A percentile compares a stretch with the other conserved stretches of the same genome.
These are phyloP conservation scores for Ceratothoa steindachneri DNA, from an alignment of 2,888 invertebrate genomes.

Conservation along the genomic window DNA sequence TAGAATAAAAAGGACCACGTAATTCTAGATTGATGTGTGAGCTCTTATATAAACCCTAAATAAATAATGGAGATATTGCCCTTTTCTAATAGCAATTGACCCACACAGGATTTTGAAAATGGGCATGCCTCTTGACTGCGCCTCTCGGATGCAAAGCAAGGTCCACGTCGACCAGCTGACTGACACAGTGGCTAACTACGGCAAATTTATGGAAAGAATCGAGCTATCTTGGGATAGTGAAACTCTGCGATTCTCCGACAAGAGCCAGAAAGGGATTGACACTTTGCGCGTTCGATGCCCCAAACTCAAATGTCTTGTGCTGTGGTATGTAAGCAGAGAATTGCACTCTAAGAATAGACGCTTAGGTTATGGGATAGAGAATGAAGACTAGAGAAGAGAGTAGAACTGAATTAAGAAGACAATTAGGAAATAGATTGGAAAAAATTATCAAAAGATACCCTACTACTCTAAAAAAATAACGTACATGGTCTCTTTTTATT, in stretches of 20 bases:
- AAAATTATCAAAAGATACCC: too few relatives aligned
- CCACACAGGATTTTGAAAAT: conserved; percentile 92
- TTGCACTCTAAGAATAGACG: background rate
- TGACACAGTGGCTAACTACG: conserved; percentile 93
- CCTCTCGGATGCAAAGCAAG: conserved; percentile 76
- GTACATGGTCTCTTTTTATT: too few relatives aligned
- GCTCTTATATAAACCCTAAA: too few relatives aligned
- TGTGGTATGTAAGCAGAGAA: conserved; percentile 77
- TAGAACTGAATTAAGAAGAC: too few relatives aligned
- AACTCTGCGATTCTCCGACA: conserved; percentile 95
- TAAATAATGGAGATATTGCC: too few relatives aligned
- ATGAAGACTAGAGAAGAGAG: too few relatives aligned
- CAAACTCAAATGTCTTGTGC: conserved; percentile 82
- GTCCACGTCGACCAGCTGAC: conserved; percentile 96
- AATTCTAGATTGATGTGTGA: too few relatives aligned
- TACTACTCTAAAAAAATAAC: too few relatives aligned
- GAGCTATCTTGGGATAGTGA: conserved; percentile 99
- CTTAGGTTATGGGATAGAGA: too few relatives aligned
- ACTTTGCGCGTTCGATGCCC: conserved; percentile 91
- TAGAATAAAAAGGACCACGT: too few relatives aligned
- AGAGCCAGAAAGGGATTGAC: conserved; percentile 98
- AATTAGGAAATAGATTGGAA: too few relatives aligned
- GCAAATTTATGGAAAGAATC: conserved; percentile 78
- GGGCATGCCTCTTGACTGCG: conserved; percentile 62
- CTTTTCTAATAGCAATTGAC: too few relatives aligned